Conservation (phyloP, 2,113 vertebrate genomes). For the Myrmophylax atrothorax region DNA sequence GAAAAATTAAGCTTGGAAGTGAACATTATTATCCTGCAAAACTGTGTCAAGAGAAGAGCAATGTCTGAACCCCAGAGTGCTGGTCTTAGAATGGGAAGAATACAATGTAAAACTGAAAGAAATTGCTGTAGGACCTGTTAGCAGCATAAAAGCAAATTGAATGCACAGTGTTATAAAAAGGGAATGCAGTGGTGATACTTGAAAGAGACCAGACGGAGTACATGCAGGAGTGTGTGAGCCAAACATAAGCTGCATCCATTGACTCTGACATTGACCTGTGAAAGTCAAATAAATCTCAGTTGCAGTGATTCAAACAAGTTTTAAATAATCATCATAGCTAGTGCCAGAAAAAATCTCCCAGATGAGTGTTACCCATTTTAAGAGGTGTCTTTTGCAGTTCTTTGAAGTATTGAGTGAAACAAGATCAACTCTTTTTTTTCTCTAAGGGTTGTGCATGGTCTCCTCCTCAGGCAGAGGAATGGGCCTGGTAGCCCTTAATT, state of each 20-base stretch:
- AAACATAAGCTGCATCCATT: conserved; percentile 49
- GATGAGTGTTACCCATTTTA: not conserved
- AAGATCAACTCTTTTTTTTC: not conserved
- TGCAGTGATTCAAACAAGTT: conserved; percentile 5
- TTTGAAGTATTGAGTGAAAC: not conserved
- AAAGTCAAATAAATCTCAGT: conserved; percentile 40
- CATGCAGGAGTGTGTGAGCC: conserved; percentile 3
- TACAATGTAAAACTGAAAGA: conserved; percentile 29
- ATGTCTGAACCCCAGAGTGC: not conserved
- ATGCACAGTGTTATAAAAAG: conserved; percentile 28
- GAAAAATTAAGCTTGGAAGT: conserved; percentile 57
- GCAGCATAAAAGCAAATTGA: conserved; percentile 44
- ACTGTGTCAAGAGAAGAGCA: conserved; percentile 55
- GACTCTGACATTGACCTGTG: conserved; percentile 31
- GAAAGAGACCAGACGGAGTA: conserved; percentile 24
- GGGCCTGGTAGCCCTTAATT: not conserved
- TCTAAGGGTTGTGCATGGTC: not conserved
- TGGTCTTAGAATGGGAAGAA: conserved; percentile 35
- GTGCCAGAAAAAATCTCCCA: not conserved
- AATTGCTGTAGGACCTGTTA: conserved; percentile 37
- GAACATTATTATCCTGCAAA: conserved; percentile 48
- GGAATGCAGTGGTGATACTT: conserved; percentile 42
- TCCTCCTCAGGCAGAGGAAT: not conserved
- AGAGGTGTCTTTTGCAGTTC: conserved; percentile 45
- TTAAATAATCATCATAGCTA: conserved; percentile 34